phyloP scores from a whole-genome alignment of 2,113 vertebrate genomes.

The Rattus norvegicus region GRCr8 NC_086023.1:63491001-63491500 shows the following conservation, averaged over 20 bases:
- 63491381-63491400: not conserved
- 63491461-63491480: not conserved
- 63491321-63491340: not conserved
- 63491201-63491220: not conserved
- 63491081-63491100: accelerated
- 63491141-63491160: not conserved
- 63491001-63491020: not conserved
- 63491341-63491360: not conserved
- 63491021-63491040: not conserved
- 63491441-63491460: not conserved
- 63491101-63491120: not conserved
- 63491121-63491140: not conserved
- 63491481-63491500: not conserved
- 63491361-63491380: not conserved
- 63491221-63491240: not conserved
- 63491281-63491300: not conserved
- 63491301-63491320: not conserved
- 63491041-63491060: accelerated
- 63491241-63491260: not conserved
- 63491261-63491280: not conserved
- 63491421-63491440: not conserved
- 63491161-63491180: not conserved
- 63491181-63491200: not conserved
- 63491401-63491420: not conserved
- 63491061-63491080: not conserved